phyloP scores from a whole-genome alignment of 2,113 vertebrate species.

The Microtus richardsoni region DNA sequence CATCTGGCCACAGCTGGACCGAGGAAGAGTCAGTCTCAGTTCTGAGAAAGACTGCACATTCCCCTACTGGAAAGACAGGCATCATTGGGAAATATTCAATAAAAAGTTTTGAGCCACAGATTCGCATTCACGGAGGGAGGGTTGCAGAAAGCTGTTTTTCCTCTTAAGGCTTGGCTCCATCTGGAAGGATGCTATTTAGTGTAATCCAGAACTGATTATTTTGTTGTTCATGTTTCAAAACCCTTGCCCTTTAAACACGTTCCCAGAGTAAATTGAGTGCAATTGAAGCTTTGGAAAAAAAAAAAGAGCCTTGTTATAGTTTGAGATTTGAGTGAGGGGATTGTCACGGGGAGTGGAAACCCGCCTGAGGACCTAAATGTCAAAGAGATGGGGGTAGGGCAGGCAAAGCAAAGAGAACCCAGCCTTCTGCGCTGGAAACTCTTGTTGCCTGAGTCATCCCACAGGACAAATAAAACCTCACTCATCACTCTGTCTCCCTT shows the following conservation, averaged over 20 bases:
- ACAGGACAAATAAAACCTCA: conserved; percentile 86
- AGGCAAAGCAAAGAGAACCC: conserved; percentile 50
- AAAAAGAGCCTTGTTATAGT: conserved; percentile 27
- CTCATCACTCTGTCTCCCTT: conserved; percentile 86
- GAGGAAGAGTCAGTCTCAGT: conserved; percentile 37
- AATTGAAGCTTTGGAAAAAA: conserved; percentile 48
- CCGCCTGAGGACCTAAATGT: conserved; percentile 8
- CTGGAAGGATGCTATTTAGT: conserved; percentile 84
- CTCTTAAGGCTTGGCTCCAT: conserved; percentile 82
- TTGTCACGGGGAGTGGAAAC: conserved; percentile 49
- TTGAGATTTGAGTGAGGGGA: conserved; percentile 38
- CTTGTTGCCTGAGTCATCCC: conserved; percentile 84
- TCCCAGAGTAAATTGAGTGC: conserved; percentile 85
- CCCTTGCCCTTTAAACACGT: conserved; percentile 77
- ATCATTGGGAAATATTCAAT: conserved; percentile 84
- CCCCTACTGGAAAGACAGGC: conserved; percentile 81
- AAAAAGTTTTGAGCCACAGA: conserved; percentile 84
- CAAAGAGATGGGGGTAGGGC: neutral
- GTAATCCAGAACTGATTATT: conserved; percentile 84
- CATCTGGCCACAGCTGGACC: conserved; percentile 63
- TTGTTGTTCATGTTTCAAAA: conserved; percentile 86
- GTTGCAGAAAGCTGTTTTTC: conserved; percentile 83
- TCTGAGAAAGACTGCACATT: conserved; percentile 75
- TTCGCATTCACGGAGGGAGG: conserved; percentile 78
- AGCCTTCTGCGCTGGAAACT: conserved; percentile 81